A percentile compares a stretch with the other conserved stretches of the same genome.
Evolutionary conservation across 2,113 vertebrate species (phyloP).

Genomic region (Oreamnos americanus): DNA sequence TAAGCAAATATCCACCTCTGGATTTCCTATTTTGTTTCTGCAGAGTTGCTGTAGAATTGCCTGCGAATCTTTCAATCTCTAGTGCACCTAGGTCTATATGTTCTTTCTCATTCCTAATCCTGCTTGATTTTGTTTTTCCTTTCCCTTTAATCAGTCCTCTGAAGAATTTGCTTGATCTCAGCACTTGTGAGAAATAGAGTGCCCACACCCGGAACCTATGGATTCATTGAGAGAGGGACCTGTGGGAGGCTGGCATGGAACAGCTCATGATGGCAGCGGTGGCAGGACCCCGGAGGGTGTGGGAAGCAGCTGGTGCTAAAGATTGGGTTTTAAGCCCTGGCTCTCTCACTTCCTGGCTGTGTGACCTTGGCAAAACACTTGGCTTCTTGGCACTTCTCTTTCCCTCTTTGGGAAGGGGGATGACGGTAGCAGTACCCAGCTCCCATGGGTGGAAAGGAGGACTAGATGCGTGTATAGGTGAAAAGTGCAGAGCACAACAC

Average conservation of each 20-base stretch:
- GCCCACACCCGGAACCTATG: fast-evolving
- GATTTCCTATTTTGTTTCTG: neutral
- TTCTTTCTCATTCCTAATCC: neutral
- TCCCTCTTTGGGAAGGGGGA: neutral
- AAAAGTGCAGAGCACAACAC: neutral
- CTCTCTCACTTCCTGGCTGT: neutral
- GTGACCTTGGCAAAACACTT: neutral
- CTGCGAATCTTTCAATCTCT: neutral
- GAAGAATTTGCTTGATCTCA: neutral
- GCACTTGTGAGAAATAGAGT: neutral
- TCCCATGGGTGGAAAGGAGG: neutral
- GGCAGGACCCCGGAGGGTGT: neutral
- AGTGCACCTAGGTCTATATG: neutral
- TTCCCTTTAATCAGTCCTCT: neutral
- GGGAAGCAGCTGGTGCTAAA: neutral
- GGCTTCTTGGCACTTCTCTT: neutral
- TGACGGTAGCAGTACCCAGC: neutral
- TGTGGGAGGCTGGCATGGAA: fast-evolving
- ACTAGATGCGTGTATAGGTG: neutral
- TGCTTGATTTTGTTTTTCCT: neutral
- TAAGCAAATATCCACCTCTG: neutral
- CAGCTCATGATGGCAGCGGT: fast-evolving
- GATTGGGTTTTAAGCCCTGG: neutral
- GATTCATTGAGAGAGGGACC: neutral
- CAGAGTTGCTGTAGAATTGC: neutral